phyloP scores from a whole-genome alignment of 2,797 vertebrate species.

The Sebastes hopkinsi region DNA sequence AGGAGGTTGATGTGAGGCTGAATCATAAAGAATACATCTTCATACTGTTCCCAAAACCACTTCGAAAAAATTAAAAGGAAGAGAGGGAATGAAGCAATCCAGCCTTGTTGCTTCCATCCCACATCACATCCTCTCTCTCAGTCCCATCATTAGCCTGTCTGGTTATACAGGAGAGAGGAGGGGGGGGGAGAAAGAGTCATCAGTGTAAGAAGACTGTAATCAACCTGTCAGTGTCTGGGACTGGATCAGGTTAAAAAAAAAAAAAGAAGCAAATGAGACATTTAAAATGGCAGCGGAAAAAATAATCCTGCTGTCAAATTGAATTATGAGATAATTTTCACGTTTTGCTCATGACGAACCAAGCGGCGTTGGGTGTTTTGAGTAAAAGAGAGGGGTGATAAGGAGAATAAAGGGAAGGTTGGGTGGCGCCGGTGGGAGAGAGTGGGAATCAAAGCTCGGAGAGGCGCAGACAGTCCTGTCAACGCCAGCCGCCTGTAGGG shows the following conservation, averaged over 20 bases:
- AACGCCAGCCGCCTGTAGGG: conserved; percentile 15
- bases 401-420: neutral
- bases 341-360: neutral
- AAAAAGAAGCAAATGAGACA: conserved; percentile 10
- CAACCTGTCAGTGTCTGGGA: conserved; percentile 45
- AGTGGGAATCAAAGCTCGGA: neutral
- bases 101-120: conserved; percentile 31
- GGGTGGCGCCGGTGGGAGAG: neutral
- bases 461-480: conserved; percentile 42
- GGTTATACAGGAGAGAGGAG: neutral
- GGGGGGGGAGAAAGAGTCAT: conserved; percentile 25
- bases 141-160: conserved; percentile 40
- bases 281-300: neutral
- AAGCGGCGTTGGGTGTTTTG: neutral
- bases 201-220: conserved; percentile 49
- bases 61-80: conserved; percentile 47
- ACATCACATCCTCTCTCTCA: conserved; percentile 48
- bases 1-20: conserved; percentile 30
- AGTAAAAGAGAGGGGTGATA: neutral
- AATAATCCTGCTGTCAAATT: conserved; percentile 14
- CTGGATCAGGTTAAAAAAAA: conserved; percentile 14
- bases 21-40: conserved; percentile 44
- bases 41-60: conserved; percentile 46
- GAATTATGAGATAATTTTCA: neutral
- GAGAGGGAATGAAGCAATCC: conserved; percentile 9